Evolutionary conservation across 2,113 vertebrate genomes (phyloP).

Genomic region (Cyphomyrus plagiostoma): DNA sequence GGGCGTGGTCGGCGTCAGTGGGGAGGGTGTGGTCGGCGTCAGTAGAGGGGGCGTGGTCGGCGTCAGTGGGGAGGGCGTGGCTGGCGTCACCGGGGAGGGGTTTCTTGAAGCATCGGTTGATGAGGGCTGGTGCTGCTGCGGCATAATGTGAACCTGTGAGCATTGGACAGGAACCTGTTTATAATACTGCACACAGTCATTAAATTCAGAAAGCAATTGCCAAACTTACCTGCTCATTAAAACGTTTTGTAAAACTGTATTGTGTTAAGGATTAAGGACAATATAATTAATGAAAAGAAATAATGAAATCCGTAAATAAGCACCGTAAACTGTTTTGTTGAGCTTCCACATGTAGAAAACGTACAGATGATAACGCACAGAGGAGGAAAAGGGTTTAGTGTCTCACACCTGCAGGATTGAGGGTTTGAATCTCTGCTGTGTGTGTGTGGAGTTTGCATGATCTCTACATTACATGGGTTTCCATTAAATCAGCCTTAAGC

Average conservation of each 20-base stretch:
- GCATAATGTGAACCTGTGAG: constrained; percentile 61
- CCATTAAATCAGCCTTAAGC: neutral
- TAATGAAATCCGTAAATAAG: neutral
- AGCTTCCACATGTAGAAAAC: neutral
- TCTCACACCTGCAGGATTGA: neutral
- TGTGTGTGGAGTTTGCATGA: neutral
- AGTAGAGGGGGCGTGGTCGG: too few relatives aligned
- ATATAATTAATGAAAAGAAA: neutral
- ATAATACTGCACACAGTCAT: neutral
- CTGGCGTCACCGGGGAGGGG: neutral
- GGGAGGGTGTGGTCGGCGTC: too few relatives aligned
- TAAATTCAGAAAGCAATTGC: neutral
- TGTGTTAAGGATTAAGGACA: neutral
- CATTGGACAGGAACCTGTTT: constrained; percentile 19
- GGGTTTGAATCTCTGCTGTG: neutral
- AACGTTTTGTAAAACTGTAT: neutral
- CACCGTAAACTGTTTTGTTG: neutral
- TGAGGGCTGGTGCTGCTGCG: constrained; percentile 62
- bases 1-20: too few relatives aligned
- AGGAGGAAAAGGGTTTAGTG: neutral
- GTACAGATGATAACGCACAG: neutral
- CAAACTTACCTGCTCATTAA: neutral
- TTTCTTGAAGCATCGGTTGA: constrained; percentile 55
- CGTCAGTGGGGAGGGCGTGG: too few relatives aligned
- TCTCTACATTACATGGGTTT: neutral